Percentiles rank a stretch among this genome's conserved stretches.
Conservation (phyloP, 2,888 invertebrate genomes). For the Invenusta paracnida region DNA sequence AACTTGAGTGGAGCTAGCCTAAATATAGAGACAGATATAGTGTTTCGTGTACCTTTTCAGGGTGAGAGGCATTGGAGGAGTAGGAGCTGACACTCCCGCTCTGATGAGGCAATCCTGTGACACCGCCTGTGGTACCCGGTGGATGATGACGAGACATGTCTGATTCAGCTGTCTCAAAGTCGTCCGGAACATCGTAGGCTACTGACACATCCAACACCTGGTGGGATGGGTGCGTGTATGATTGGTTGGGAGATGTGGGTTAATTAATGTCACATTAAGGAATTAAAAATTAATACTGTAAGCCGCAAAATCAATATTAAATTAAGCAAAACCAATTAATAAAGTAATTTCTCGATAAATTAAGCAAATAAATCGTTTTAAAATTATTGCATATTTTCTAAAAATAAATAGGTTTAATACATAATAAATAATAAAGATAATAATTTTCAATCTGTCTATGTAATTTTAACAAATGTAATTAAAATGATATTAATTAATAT, state of each 20-base stretch:
- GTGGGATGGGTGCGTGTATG: not conserved
- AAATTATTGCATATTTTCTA: too few relatives aligned
- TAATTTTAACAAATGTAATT: too few relatives aligned
- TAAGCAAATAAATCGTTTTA: too few relatives aligned
- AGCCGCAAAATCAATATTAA: not conserved
- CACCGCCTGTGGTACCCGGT: not conserved
- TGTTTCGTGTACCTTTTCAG: not conserved
- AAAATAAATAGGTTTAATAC: too few relatives aligned
- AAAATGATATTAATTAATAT: too few relatives aligned
- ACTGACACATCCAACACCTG: not conserved
- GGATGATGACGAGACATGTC: not conserved
- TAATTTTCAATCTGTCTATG: too few relatives aligned
- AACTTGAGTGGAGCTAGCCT: not conserved
- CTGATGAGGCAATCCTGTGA: not conserved
- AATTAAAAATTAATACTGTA: not conserved
- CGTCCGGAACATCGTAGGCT: not conserved
- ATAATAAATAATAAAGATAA: too few relatives aligned
- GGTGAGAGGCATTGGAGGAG: constrained; percentile 1
- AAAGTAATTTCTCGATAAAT: too few relatives aligned
- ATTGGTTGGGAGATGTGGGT: too few relatives aligned
- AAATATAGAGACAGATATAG: too few relatives aligned
- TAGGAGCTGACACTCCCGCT: constrained; percentile 5
- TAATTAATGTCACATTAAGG: too few relatives aligned
- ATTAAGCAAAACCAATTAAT: too few relatives aligned
- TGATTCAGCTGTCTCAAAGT: not conserved